These are phyloP conservation scores for Formica exsecta DNA, from an alignment of 1,140 invertebrate genomes.

Conservation along the genomic window DNA sequence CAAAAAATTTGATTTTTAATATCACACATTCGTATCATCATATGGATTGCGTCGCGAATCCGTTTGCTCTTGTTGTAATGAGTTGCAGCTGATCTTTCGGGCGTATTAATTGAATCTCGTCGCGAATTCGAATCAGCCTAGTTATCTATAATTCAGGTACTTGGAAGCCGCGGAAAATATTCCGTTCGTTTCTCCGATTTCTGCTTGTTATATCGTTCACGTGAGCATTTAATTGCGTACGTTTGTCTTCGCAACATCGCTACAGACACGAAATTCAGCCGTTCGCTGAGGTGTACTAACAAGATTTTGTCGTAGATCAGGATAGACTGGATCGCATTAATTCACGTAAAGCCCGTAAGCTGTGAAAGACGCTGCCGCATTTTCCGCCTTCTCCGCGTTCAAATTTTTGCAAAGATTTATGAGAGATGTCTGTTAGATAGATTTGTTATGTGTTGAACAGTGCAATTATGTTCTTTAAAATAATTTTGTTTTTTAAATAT, in stretches of 20 bases:
- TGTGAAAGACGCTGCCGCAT: conserved; percentile 35
- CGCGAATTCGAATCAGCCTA: conserved; percentile 19
- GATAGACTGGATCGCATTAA: conserved; percentile 56
- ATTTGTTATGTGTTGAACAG: conserved; percentile 39
- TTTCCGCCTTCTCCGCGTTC: conserved; percentile 31
- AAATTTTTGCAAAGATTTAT: conserved; percentile 56
- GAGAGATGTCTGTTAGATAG: not conserved
- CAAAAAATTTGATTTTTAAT: conserved; percentile 2
- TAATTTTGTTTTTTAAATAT: not conserved
- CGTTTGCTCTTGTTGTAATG: not conserved
- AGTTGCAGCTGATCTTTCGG: conserved; percentile 21
- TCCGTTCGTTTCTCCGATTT: conserved; percentile 19
- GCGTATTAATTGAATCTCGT: conserved; percentile 48
- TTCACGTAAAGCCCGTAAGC: conserved; percentile 38
- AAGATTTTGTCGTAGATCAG: conserved; percentile 60
- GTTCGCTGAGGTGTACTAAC: conserved; percentile 46
- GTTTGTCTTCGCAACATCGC: conserved; percentile 46
- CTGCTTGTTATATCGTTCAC: conserved; percentile 49
- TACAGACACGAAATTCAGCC: conserved; percentile 38
- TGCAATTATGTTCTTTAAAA: not conserved
- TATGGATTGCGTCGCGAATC: not conserved
- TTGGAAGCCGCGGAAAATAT: conserved; percentile 33
- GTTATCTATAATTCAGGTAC: conserved; percentile 40
- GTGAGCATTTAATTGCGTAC: conserved; percentile 51
- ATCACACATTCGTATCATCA: not conserved